A percentile compares a stretch with the other conserved stretches of the same genome.
Conservation (phyloP, 2,797 vertebrate genomes). For the Halcyon leucocephala region DNA sequence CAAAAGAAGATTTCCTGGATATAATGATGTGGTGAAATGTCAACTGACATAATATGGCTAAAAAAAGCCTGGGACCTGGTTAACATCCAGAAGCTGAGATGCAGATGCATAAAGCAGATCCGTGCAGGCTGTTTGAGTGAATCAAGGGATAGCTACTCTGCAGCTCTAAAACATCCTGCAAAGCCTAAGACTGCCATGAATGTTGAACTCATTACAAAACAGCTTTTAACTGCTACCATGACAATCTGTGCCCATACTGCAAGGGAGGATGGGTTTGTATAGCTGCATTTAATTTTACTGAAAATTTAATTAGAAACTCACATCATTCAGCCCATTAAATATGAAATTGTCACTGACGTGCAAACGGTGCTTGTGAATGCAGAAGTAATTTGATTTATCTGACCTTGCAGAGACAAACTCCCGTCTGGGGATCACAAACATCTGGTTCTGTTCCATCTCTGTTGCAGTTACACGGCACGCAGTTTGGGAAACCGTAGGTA, state of each 20-base stretch:
- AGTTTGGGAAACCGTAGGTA: conserved; percentile 88
- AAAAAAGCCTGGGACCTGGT: conserved; percentile 14
- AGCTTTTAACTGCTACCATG: not conserved
- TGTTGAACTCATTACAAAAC: not conserved
- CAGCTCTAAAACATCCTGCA: not conserved
- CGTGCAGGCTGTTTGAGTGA: not conserved
- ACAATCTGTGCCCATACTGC: not conserved
- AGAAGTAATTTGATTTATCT: conserved; percentile 43
- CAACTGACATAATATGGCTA: conserved; percentile 4
- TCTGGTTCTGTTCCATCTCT: conserved; percentile 80
- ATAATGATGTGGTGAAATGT: conserved; percentile 35
- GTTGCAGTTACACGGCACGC: conserved; percentile 85
- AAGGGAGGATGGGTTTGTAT: not conserved
- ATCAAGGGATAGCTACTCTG: not conserved
- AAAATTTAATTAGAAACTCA: not conserved
- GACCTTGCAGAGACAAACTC: conserved; percentile 93
- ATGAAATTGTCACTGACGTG: not conserved
- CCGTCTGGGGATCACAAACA: conserved; percentile 87
- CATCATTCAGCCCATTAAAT: not conserved
- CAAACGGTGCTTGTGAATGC: not conserved
- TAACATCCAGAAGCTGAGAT: not conserved
- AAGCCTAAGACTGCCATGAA: not conserved
- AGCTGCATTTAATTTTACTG: not conserved
- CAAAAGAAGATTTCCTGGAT: conserved; percentile 31
- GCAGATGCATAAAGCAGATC: not conserved